A percentile compares a stretch with the other conserved stretches of the same genome.
These are phyloP conservation scores for Lasioglossum pauxillum DNA, from an alignment of 2,888 invertebrate species.

Conservation along the genomic window DNA sequence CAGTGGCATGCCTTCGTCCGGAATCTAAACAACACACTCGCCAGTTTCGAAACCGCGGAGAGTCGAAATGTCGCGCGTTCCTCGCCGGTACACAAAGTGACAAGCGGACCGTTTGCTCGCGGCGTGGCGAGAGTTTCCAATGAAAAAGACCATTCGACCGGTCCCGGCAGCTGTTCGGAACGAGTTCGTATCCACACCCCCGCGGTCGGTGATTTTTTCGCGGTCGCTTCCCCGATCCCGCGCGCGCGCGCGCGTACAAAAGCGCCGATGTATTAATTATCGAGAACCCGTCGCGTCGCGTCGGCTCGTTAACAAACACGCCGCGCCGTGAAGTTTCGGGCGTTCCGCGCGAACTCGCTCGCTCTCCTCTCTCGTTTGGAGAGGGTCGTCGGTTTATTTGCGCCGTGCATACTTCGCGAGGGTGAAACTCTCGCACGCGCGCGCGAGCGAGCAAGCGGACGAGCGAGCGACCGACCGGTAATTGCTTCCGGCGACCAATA, in stretches of 20 bases:
- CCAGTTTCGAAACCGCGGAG: background rate
- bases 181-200: background rate
- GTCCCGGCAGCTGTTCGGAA: background rate
- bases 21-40: background rate
- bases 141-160: constrained; percentile 4
- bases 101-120: background rate
- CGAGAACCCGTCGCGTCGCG: constrained; percentile 35
- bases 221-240: background rate
- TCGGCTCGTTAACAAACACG: constrained; percentile 37
- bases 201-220: background rate
- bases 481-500: constrained; percentile 6
- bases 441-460: background rate
- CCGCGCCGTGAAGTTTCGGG: constrained; percentile 11
- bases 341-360: constrained; percentile 6
- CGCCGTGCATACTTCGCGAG: background rate
- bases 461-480: background rate
- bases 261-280: constrained; percentile 34
- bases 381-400: constrained; percentile 6
- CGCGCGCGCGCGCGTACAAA: background rate
- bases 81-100: background rate
- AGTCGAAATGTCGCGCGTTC: background rate
- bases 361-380: background rate
- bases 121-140: background rate
- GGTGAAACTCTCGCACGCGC: background rate
- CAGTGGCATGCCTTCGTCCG: background rate